These are phyloP conservation scores for Calephelis virginiensis DNA, from an alignment of 1,140 invertebrate genomes.

Conservation along the genomic window DNA sequence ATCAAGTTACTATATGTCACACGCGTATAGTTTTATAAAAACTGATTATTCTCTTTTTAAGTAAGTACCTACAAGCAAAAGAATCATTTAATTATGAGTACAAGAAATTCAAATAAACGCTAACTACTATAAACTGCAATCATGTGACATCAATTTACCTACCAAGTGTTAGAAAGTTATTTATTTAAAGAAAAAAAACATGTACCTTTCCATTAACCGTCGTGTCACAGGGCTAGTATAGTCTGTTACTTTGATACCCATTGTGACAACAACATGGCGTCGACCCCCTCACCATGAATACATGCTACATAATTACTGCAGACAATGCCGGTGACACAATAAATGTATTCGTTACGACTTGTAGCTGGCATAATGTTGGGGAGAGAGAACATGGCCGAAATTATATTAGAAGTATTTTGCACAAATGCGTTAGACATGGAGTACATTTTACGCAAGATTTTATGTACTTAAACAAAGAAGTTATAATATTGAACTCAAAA, in stretches of 20 bases:
- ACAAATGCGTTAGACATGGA: too few relatives aligned
- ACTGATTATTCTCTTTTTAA: too few relatives aligned
- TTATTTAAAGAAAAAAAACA: constrained; percentile 1
- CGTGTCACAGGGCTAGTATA: constrained; percentile 8
- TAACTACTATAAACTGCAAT: too few relatives aligned
- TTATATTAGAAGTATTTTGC: constrained; percentile 10
- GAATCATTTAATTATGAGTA: too few relatives aligned
- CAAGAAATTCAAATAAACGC: too few relatives aligned
- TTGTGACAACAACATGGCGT: constrained; percentile 15
- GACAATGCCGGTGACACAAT: constrained; percentile 31
- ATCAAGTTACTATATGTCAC: too few relatives aligned
- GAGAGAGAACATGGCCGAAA: constrained; percentile 23
- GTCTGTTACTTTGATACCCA: constrained; percentile 15
- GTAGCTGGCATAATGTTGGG: constrained; percentile 23
- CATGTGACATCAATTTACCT: not conserved
- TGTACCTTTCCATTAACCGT: not conserved
- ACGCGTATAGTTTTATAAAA: too few relatives aligned
- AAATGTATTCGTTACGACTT: constrained; percentile 23
- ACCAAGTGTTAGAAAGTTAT: not conserved
- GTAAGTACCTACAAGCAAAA: too few relatives aligned
- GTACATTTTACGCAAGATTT: too few relatives aligned
- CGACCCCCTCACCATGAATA: constrained; percentile 26
- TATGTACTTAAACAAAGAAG: too few relatives aligned
- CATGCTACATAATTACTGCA: constrained; percentile 36
- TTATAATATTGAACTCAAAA: too few relatives aligned